Evolutionary conservation across 2,888 invertebrate genomes (phyloP).

Genomic region (Tetragnatha montana): DNA sequence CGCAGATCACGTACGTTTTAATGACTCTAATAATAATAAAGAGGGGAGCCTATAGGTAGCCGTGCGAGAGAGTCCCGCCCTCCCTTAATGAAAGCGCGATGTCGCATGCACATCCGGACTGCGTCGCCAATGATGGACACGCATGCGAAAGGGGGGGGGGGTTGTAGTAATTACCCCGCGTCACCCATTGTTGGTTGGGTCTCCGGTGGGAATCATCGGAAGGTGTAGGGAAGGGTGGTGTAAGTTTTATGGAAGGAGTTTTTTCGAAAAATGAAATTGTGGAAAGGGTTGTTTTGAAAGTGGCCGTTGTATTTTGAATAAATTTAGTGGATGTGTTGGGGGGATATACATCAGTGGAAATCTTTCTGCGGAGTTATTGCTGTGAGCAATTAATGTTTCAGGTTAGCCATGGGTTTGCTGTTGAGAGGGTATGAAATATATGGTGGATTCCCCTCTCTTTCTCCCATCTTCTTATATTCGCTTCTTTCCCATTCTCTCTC

Average conservation of each 20-base stretch:
- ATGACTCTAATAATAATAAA: slow-evolving; percentile 55
- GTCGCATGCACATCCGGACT: slow-evolving; percentile 69
- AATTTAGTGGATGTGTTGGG: background rate
- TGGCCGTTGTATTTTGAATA: too few relatives aligned
- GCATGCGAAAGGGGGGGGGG: slow-evolving; percentile 19
- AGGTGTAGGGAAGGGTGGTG: background rate
- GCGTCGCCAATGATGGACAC: slow-evolving; percentile 68
- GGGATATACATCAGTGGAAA: background rate
- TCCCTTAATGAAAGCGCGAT: slow-evolving; percentile 63
- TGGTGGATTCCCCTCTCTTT: background rate
- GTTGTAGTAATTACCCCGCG: slow-evolving; percentile 69
- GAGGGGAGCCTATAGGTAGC: slow-evolving; percentile 57
- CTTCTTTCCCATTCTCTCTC: background rate
- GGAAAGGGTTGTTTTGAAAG: too few relatives aligned
- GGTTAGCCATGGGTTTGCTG: background rate
- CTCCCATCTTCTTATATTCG: background rate
- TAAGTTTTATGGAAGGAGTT: background rate
- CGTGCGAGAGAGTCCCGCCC: slow-evolving; percentile 39
- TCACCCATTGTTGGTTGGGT: slow-evolving; percentile 65
- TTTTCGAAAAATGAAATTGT: too few relatives aligned
- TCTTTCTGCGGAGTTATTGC: background rate
- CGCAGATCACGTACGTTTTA: slow-evolving; percentile 68
- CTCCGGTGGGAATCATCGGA: too few relatives aligned
- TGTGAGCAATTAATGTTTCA: too few relatives aligned
- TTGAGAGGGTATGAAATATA: background rate